Evolutionary conservation across 2,113 vertebrate genomes (phyloP), one percentile per base, ranked within the genome.

Genomic region (Etheostoma cragini): DNA sequence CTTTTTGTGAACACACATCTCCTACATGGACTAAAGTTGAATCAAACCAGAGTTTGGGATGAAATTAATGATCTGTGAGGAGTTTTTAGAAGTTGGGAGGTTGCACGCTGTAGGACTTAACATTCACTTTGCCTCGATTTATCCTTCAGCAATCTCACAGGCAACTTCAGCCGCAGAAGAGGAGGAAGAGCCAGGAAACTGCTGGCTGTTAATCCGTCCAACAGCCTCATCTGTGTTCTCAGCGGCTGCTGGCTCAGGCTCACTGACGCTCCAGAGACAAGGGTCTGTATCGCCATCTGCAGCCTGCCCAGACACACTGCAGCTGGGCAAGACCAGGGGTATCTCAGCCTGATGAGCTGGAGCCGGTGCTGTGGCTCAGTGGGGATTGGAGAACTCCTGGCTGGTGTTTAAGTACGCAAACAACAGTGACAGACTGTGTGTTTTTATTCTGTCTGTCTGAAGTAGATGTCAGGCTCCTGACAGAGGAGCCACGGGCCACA

Each of bases 401-500:
- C 80, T 84, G 77, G 76, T 80, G 52, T 66, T 56, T 2, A n/a
- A n/a, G 8, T n/a, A 21, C 81, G 72, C 69, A 79, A 85, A 76
- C 22, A 52, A 75, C 66, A 72, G 62, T 46, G 57, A 76, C 71
- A 76, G 83, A 72, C 77, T 67, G 75, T 87, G 91, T 91, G 89
- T 90, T 91, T 90, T 82, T 61, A 66, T 71, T 85, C 52, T 76
- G 80, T 81, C 73, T 70, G 66, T 87, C 49, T 80, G 82, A 81
- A 76, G 76, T 69, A 85, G 64, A 83, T 13, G 53, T 80, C 89
- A 94, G 93, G 91, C 91, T 95, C 93, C 93, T 88, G 92, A 88
- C 83, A 84, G 71, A 92, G 95, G 91, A 95, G 93, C 92, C 94
- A 81, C 87, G 91, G 94, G 96, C 94, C 95, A 97, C 93, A 91